These are phyloP conservation scores for Acrocera orbiculus DNA, from an alignment of 2,888 invertebrate species.

Conservation along the genomic window DNA sequence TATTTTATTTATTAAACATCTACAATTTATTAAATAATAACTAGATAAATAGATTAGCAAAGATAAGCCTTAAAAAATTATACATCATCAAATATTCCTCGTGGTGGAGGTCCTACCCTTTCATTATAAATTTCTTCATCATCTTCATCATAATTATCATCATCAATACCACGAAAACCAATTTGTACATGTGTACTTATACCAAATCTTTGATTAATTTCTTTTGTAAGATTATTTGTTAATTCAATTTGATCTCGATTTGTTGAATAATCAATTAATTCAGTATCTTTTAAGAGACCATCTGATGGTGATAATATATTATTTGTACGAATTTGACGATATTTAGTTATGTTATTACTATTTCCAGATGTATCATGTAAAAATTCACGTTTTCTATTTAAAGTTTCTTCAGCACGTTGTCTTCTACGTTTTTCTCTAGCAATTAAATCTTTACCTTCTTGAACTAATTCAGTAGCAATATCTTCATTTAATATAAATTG, in stretches of 20 bases:
- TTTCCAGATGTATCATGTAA: conserved; percentile 13
- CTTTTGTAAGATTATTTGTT: conserved; percentile 33
- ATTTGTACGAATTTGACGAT: conserved; percentile 9
- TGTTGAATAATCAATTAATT: conserved; percentile 52
- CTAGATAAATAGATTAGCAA: background rate
- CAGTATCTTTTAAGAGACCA: conserved; percentile 61
- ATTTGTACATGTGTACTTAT: conserved; percentile 39
- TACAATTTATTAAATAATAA: background rate
- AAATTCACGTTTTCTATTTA: conserved; percentile 39
- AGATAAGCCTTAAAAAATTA: conserved; percentile 26
- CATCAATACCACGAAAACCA: conserved; percentile 25
- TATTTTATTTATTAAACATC: too few species aligned
- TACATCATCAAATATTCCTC: conserved; percentile 71
- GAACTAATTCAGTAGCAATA: conserved; percentile 80
- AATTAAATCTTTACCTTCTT: conserved; percentile 83
- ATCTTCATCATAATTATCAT: conserved; percentile 24
- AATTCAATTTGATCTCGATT: conserved; percentile 27
- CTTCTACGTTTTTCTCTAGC: conserved; percentile 72
- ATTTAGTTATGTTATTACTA: conserved; percentile 15
- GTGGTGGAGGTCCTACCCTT: conserved; percentile 50
- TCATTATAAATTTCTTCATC: conserved; percentile 19
- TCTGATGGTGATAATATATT: conserved; percentile 22
- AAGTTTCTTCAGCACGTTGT: conserved; percentile 63
- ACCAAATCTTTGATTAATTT: conserved; percentile 47
- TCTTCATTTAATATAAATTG: conserved; percentile 93